Evolutionary conservation across 2,888 invertebrate genomes (phyloP).

Genomic region (Ectemnius cavifrons): DNA sequence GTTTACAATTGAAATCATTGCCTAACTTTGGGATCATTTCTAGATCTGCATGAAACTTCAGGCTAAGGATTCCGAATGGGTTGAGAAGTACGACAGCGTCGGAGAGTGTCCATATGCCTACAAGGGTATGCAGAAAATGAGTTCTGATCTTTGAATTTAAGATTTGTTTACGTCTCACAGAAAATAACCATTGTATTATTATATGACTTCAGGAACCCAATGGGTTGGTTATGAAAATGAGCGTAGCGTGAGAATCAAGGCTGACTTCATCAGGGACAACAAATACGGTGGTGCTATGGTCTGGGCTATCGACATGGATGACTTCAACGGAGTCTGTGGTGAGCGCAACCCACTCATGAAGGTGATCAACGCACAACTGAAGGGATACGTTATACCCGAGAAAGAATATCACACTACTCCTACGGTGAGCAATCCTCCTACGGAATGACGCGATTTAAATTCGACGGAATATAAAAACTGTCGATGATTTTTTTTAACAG

Average conservation of each 20-base stretch:
- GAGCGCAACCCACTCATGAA: constrained; percentile 86
- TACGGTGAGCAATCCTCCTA: constrained; percentile 69
- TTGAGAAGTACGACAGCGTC: constrained; percentile 88
- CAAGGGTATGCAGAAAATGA: constrained; percentile 80
- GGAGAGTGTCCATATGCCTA: constrained; percentile 92
- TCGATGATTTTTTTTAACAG: constrained; percentile 73
- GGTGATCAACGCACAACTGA: constrained; percentile 86
- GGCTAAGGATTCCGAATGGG: constrained; percentile 87
- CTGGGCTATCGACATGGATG: constrained; percentile 96
- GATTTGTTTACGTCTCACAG: neutral
- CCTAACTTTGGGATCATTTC: neutral
- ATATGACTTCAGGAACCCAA: constrained; percentile 81
- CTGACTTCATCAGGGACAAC: constrained; percentile 91
- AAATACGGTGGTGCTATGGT: constrained; percentile 94
- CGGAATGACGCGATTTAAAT: no score
- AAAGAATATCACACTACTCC: constrained; percentile 81
- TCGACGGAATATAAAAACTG: no score
- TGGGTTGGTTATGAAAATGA: constrained; percentile 95
- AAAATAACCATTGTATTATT: neutral
- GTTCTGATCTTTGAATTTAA: neutral
- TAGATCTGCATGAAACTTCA: constrained; percentile 89
- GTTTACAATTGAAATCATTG: no score
- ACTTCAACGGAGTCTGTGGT: constrained; percentile 91
- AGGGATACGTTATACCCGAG: constrained; percentile 82
- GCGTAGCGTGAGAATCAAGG: constrained; percentile 90